These are phyloP conservation scores for Leptogaster cylindrica DNA, from an alignment of 2,888 invertebrate species.

Conservation along the genomic window DNA sequence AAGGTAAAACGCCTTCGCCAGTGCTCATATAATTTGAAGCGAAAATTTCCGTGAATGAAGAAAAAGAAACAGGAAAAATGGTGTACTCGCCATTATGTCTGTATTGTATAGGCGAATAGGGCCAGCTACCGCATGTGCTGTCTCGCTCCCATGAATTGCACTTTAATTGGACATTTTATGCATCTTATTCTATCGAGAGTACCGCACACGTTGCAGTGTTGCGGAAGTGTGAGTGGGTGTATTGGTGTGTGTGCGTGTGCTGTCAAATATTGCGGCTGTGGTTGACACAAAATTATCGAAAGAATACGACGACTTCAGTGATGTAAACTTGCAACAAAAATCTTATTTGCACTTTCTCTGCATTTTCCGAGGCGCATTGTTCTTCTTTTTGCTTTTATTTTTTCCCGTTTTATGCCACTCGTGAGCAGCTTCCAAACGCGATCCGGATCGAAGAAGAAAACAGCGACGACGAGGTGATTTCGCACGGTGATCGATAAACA, in stretches of 20 bases:
- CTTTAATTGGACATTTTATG: slow-evolving; percentile 5
- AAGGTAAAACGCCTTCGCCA: slow-evolving; percentile 12
- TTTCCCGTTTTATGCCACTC: too few species aligned
- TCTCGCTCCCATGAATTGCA: slow-evolving; percentile 21
- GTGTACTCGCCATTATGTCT: slow-evolving; percentile 1
- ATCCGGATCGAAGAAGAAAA: too few species aligned
- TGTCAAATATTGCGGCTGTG: background rate
- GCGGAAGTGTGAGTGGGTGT: too few species aligned
- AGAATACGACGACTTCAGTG: background rate
- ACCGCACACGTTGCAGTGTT: background rate
- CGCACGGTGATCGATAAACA: too few species aligned
- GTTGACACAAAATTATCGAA: background rate
- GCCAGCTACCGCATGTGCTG: background rate
- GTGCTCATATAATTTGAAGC: background rate
- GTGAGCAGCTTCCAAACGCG: too few species aligned
- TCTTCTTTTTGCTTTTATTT: too few species aligned
- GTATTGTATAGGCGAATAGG: background rate
- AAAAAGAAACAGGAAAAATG: slow-evolving; percentile 22
- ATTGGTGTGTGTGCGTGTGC: slow-evolving; percentile 4
- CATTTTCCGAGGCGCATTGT: too few species aligned
- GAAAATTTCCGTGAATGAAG: slow-evolving; percentile 23
- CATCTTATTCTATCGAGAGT: slow-evolving; percentile 18
- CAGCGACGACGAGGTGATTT: too few species aligned
- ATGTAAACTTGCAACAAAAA: background rate
- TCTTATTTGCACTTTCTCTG: too few species aligned